Conservation (phyloP, 1,140 invertebrate species). For the Meloidogyne floridensis region DNA sequence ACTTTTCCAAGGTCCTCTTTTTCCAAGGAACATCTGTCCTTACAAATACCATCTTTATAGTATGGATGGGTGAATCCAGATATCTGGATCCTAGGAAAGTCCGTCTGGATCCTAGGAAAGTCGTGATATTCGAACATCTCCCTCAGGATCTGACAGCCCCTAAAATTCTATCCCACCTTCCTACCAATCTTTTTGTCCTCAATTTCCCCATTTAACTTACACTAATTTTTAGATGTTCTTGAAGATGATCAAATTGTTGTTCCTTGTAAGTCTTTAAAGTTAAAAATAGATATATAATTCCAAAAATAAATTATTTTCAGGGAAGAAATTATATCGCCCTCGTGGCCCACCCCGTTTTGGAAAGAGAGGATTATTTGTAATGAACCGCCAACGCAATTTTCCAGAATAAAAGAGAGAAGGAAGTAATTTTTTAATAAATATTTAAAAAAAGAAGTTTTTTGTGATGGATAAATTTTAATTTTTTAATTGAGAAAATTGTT, state of each 20-base stretch:
- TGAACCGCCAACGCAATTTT: constrained; percentile 17
- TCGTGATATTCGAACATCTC: too few relatives aligned
- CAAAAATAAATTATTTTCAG: neutral
- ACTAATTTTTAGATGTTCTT: constrained; percentile 1
- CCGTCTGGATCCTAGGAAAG: too few relatives aligned
- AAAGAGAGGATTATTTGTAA: constrained; percentile 17
- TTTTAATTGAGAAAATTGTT: neutral
- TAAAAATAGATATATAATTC: neutral
- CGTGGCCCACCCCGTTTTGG: constrained; percentile 29
- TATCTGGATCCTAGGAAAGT: too few relatives aligned
- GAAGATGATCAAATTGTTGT: constrained; percentile 23
- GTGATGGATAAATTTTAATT: neutral
- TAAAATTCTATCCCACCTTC: too few relatives aligned
- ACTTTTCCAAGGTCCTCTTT: too few relatives aligned
- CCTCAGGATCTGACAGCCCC: too few relatives aligned
- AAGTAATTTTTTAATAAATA: neutral
- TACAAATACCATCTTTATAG: too few relatives aligned
- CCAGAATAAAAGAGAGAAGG: neutral
- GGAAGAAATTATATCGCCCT: constrained; percentile 28
- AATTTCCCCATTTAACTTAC: too few relatives aligned
- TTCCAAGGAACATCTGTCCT: too few relatives aligned
- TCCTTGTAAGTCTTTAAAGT: constrained; percentile 12
- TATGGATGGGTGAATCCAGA: too few relatives aligned
- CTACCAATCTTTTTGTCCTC: too few relatives aligned
- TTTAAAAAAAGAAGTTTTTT: neutral